Percentiles rank a stretch among this genome's conserved stretches.
These are phyloP conservation scores for Sander vitreus DNA, from an alignment of 2,113 vertebrate species.

Conservation along the genomic window DNA sequence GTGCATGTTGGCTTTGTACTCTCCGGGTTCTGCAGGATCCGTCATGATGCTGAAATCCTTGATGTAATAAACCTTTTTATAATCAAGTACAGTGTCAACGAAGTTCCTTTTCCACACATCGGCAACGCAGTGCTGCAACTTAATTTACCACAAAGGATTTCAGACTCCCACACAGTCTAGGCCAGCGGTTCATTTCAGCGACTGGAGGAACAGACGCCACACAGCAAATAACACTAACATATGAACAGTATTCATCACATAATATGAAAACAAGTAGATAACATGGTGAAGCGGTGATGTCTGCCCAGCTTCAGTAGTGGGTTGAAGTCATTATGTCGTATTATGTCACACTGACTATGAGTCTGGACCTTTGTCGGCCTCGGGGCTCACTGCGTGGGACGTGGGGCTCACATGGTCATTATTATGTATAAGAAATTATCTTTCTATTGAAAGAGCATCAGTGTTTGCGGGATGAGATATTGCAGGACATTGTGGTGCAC, in stretches of 20 bases:
- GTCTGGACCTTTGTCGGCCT: conserved; percentile 28
- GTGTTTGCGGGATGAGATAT: not conserved
- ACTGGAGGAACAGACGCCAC: not conserved
- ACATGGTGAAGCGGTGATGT: not conserved
- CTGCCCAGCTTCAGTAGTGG: conserved; percentile 16
- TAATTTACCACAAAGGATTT: too few species aligned
- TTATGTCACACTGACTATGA: conserved; percentile 58
- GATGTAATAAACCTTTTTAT: too few species aligned
- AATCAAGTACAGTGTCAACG: too few species aligned
- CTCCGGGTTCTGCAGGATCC: too few species aligned
- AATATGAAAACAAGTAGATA: conserved; percentile 10
- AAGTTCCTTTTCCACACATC: too few species aligned
- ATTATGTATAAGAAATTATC: too few species aligned
- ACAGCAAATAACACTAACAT: not conserved
- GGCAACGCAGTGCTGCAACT: too few species aligned
- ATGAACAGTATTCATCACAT: not conserved
- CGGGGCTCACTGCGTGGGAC: conserved; percentile 17
- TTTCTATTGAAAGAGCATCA: too few species aligned
- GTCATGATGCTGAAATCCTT: too few species aligned
- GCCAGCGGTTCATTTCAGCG: not conserved
- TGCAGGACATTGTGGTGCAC: conserved; percentile 16
- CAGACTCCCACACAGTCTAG: not conserved
- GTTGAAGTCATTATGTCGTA: conserved; percentile 57
- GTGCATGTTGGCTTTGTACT: too few species aligned
- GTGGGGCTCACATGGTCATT: conserved; percentile 14